Percentiles rank a stretch among this genome's conserved stretches.
Conservation (phyloP, 2,888 invertebrate genomes). For the Hofmannophila pseudospretella region DNA sequence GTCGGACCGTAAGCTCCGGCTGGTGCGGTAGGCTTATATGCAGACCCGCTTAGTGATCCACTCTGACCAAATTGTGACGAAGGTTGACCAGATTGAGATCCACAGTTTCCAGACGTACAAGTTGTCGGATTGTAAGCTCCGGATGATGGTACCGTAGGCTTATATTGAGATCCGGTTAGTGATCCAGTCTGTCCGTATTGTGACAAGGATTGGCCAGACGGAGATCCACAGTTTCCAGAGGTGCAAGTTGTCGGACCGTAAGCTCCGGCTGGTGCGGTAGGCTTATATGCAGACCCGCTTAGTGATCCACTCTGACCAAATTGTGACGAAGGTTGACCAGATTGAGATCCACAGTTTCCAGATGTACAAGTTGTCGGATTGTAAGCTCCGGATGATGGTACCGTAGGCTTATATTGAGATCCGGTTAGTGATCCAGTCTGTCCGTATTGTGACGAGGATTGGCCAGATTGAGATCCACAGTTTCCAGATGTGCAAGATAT, state of each 20-base stretch:
- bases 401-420: neutral
- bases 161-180: neutral
- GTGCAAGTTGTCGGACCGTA: slow-evolving; percentile 7
- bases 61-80: slow-evolving; percentile 5
- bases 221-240: slow-evolving; percentile 13
- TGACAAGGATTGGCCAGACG: slow-evolving; percentile 2
- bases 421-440: neutral
- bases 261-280: neutral
- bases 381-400: neutral
- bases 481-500: slow-evolving; percentile 13
- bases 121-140: neutral
- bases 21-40: neutral
- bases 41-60: neutral
- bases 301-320: slow-evolving; percentile 3
- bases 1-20: slow-evolving; percentile 3
- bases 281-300: neutral
- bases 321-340: slow-evolving; percentile 2
- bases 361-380: slow-evolving; percentile 7
- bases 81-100: slow-evolving; percentile 3
- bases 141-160: neutral
- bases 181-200: slow-evolving; percentile 6
- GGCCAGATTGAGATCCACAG: slow-evolving; percentile 8
- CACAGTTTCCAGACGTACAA: slow-evolving; percentile 8
- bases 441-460: slow-evolving; percentile 5
- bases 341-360: slow-evolving; percentile 14